Base-by-base conservation (phyloP, 1,140 invertebrate genomes). In the Melanaphis sacchari region DNA sequence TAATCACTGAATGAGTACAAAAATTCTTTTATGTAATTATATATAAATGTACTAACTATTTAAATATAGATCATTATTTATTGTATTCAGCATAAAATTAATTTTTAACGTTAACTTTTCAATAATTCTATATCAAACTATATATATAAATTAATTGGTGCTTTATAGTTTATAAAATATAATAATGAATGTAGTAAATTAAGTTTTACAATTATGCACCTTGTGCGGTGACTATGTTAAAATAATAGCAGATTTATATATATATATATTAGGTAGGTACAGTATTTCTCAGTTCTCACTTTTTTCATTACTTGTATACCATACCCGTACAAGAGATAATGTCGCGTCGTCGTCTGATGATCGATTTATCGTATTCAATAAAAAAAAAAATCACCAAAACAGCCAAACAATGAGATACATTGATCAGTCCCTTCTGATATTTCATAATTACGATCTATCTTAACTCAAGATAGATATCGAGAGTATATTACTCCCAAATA, bases 11-110 rank as follows among this genome's bases (percentile, higher is more conserved):
- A 89, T 89, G 43, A 38, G 43, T 15, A 40, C 22, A 40, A 52
- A 89, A 89, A 89, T 89, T 54, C 22, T 52, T 89, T 89, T 52
- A 88, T 38, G 40, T 89, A 89, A 54, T 89, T 38, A 89, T 43
- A 43, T 85, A 26, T n/a, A 54, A 89, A 89, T 54, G 24, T 9
- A 49, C 38, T 38, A 38, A 89, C n/a, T 89, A 38, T 54, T 89
- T 38, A 89, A 88, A 89, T 89, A 54, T 54, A 89, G 36, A 89
- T 89, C 21, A 52, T 52, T 52, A 54, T 89, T 54, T 89, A 54
- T 89, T 40, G 8, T 89, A 52, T 54, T 52, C 46, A 26, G n/a
- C 21, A 38, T 89, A 89, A 11, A 49, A n/a, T 88, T 31, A 88
- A 21, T 88, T 54, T 22, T 54, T 89, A 24, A 38, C 52, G n/a